These are phyloP conservation scores for Gulo gulo DNA, from an alignment of 2,113 vertebrate genomes.

Conservation along the genomic window DNA sequence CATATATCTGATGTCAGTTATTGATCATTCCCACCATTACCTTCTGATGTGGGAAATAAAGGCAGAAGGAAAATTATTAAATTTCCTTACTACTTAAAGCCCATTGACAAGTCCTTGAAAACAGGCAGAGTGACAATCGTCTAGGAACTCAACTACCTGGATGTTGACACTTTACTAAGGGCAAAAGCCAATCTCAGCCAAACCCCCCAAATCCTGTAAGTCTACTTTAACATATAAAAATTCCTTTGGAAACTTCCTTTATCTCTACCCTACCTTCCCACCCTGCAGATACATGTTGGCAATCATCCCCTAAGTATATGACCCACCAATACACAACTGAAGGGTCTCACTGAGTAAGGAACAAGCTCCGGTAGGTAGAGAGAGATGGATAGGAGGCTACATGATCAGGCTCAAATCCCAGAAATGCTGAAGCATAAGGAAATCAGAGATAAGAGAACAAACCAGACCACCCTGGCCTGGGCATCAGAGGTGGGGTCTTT, in stretches of 20 bases:
- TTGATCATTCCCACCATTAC: background rate
- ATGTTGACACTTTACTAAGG: background rate
- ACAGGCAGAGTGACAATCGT: background rate
- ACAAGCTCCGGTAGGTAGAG: background rate
- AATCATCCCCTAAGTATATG: background rate
- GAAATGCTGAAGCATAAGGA: background rate
- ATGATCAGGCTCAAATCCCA: background rate
- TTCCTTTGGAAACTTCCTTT: background rate
- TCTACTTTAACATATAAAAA: background rate
- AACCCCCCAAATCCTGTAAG: background rate
- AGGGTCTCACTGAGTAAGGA: background rate
- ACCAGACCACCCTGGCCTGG: background rate
- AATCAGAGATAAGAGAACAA: background rate
- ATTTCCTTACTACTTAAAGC: background rate
- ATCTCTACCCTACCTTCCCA: background rate
- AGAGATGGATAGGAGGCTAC: background rate
- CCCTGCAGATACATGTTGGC: background rate
- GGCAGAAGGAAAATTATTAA: background rate
- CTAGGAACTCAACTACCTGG: background rate
- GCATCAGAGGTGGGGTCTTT: background rate
- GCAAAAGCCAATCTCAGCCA: background rate
- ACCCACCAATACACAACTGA: background rate
- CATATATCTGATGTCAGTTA: background rate
- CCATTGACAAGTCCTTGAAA: background rate
- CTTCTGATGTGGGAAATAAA: background rate